Evolutionary conservation across 2,888 invertebrate genomes (phyloP), one percentile per base, ranked within the genome.

Genomic region (Scotopteryx bipunctaria): DNA sequence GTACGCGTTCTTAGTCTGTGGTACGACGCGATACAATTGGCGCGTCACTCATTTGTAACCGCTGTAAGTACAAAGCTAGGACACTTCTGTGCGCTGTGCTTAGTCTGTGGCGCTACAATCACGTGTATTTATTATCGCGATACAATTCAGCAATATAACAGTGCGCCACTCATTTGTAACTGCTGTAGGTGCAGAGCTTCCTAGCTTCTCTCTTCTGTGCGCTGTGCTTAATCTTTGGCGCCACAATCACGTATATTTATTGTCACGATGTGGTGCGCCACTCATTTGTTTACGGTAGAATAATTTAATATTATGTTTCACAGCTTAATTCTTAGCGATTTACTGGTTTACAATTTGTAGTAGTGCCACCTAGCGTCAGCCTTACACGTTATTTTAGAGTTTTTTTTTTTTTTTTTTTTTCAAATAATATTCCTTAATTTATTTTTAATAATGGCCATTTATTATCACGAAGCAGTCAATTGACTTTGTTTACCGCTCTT

Each of bases 231-330:
- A 2, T 37, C 40, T 40, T 8, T 35, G 29, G 11, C 11, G 5
- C 27, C 21, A 46, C 32, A 47, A 44, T 38, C 27, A 51, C 33
- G 19, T 31, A 17, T 54, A 48, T 50, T 35, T 48, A 47, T 50
- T 37, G 43, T 47, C 40, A 19, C 38, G 25, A 35, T 49, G 46
- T 43, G 36, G 40, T 21, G 13, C 29, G 46, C 49, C 57, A 40
- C 54, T 52, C 48, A 51, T 61, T 56, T 49, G 55, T 56, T 44
- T 27, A 17, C 49, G 49, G 48, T 27, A 31, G 43, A 55, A 52
- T 58, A 40, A 61, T 61, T 52, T 31, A 61, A 56, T 56, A 54
- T 47, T 49, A 31, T n/a, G n/a, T n/a, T n/a, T n/a, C n/a, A n/a
- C n/a, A n/a, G n/a, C n/a, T n/a, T n/a, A n/a, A n/a, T n/a, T n/a